phyloP scores from a whole-genome alignment of 2,113 vertebrate species.

The Trogon surrucura region DNA sequence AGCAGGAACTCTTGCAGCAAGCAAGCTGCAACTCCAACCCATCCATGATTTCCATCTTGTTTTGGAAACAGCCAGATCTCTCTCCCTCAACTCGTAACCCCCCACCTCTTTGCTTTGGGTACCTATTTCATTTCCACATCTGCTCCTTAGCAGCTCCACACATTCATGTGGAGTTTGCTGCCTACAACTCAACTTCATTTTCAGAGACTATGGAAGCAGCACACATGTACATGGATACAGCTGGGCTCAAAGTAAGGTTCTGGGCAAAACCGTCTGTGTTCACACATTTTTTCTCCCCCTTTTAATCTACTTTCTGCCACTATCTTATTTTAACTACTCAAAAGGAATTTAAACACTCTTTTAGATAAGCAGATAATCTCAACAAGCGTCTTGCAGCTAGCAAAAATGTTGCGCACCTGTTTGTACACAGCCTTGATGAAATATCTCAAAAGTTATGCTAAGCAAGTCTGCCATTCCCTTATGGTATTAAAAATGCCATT shows the following conservation, averaged over 20 bases:
- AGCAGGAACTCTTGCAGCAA: neutral
- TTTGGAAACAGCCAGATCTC: neutral
- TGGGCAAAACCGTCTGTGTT: neutral
- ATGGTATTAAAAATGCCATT: constrained; percentile 17
- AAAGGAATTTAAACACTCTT: neutral
- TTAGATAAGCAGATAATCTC: neutral
- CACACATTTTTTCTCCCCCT: neutral
- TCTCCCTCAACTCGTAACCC: neutral
- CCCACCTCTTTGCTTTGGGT: neutral
- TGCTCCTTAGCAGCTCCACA: neutral
- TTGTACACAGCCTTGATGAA: neutral
- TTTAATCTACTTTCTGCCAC: neutral
- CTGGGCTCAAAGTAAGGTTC: neutral
- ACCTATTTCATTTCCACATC: neutral
- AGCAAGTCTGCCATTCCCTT: constrained; percentile 14
- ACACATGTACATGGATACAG: neutral
- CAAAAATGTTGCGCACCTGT: neutral
- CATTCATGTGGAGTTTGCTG: neutral
- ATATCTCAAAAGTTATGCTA: constrained; percentile 6
- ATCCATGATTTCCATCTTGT: neutral
- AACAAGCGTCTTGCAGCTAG: neutral
- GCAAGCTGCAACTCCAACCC: neutral
- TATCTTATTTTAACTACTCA: neutral
- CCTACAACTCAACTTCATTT: neutral
- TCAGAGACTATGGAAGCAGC: neutral